Evolutionary conservation across 2,113 vertebrate genomes (phyloP), one percentile per base, ranked within the genome.

Genomic region (Tachysurus fulvidraco): DNA sequence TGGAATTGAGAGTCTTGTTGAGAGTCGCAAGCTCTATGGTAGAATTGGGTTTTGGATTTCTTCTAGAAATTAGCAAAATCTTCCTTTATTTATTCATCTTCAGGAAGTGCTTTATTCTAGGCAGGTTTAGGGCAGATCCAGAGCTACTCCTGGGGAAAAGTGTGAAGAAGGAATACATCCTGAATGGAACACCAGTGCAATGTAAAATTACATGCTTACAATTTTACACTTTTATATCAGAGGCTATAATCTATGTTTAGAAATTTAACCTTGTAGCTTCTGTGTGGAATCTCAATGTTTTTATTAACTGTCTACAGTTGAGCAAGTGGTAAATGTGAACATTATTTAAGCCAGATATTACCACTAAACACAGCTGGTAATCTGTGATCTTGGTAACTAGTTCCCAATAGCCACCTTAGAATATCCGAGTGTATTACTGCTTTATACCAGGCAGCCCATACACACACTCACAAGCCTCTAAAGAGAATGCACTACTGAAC

Each of bases 401-500:
- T 81, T 81, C 21, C 78, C 55, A 81, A 60, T 50, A 64, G 0
- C 23, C 21, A 50, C 16, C 21, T n/a, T 44, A 62, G 2, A 81
- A 60, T 44, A 25, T 64, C 28, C 10, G 59, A 80, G 54, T 36
- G 59, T 59, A 36, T 59, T 65, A 25, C 41, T 8, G 10, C 14
- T 65, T 64, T 65, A 50, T 46, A 28, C 23, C 19, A 2, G 3
- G 25, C 11, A 67, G 10, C 8, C 52, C 12, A 71, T 28, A 41
- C 44, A 80, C 60, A 44, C 59, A 54, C 36, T 21, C 9, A 46
- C 36, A 14, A 54, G 81, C 44, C 65, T 86, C 52, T 17, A 30
- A 28, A 50, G 78, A 74, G 25, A 71, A 78, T 10, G 85, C 54
- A 86, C 13, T 65, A 62, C 41, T 73, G 65, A 52, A 81, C 67